Evolutionary conservation across 2,888 invertebrate species (phyloP), one percentile per base, ranked within the genome.

Genomic region (Linnaemya vulpina): DNA sequence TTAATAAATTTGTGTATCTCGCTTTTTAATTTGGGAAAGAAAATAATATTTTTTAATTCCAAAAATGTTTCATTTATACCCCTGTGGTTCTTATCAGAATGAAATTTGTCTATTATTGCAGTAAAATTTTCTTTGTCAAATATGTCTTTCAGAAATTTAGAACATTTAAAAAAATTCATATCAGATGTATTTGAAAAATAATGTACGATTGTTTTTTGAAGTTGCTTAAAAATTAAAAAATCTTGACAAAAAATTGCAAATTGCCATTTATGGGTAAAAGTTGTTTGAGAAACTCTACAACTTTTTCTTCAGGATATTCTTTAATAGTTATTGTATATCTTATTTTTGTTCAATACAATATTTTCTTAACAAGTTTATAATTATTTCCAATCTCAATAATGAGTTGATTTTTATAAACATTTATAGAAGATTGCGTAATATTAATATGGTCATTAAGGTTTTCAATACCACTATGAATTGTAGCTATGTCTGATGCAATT

Each of bases 381-480:
- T 11, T 65, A n/a, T n/a, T n/a, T n/a, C n/a, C n/a, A n/a, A n/a
- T n/a, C n/a, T n/a, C n/a, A n/a, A n/a, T n/a, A n/a, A n/a, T n/a
- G n/a, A n/a, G n/a, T n/a, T n/a, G n/a, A n/a, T n/a, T n/a, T n/a
- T n/a, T n/a, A n/a, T n/a, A 79, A 10, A 80, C 35, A 74, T 80
- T 80, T 20, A 74, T 8, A 3, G 81, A 68, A 22, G 63, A 43
- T 43, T 43, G 22, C 22, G 40, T 13, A 46, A 53, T 73, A 13
- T 20, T 30, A 40, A 76, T 55, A 55, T 58, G 13, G 65, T 63
- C 15, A 53, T 82, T 62, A n/a, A n/a, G n/a, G n/a, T n/a, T n/a
- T 58, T 76, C 82, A 30, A 40, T 35, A 25, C 53, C 70, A 63
- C 75, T 82, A 62, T 76, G 81, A n/a, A 82, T 63, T 25, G 75